These are phyloP conservation scores for Sinocyclocheilus anshuiensis DNA, from an alignment of 2,113 vertebrate species.

Conservation along the genomic window DNA sequence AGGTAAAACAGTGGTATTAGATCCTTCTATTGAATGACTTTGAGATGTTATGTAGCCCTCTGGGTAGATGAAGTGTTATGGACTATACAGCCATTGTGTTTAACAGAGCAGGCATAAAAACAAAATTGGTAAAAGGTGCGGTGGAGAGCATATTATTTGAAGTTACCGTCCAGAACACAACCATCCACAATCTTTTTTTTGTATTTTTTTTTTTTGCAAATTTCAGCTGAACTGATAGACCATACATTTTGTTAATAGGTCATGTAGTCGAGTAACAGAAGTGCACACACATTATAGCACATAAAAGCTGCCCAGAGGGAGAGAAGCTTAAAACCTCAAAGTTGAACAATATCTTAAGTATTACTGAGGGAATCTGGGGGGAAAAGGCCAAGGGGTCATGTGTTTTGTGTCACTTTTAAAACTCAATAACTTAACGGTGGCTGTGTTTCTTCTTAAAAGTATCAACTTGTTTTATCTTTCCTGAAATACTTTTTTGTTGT, in stretches of 20 bases:
- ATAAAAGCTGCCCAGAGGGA: slow-evolving; percentile 50
- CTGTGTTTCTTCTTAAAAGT: slow-evolving; percentile 42
- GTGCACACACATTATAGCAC: slow-evolving; percentile 40
- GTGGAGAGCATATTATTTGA: slow-evolving; percentile 18
- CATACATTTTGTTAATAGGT: slow-evolving; percentile 56
- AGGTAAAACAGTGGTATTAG: slow-evolving; percentile 27
- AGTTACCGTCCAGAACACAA: slow-evolving; percentile 37
- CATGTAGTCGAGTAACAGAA: slow-evolving; percentile 43
- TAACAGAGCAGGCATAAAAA: slow-evolving; percentile 55
- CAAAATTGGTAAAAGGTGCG: slow-evolving; percentile 34
- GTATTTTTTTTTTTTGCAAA: not conserved
- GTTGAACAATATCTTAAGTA: slow-evolving; percentile 53
- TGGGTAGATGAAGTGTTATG: slow-evolving; percentile 47
- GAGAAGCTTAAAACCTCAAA: slow-evolving; percentile 36
- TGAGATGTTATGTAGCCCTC: slow-evolving; percentile 50
- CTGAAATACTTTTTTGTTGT: slow-evolving; percentile 54
- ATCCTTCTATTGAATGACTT: slow-evolving; percentile 36
- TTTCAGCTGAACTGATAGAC: slow-evolving; percentile 36
- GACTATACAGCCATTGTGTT: slow-evolving; percentile 52
- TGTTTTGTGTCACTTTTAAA: slow-evolving; percentile 53
- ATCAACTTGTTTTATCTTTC: slow-evolving; percentile 57
- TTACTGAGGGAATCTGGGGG: slow-evolving; percentile 44
- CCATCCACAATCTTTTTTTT: slow-evolving; percentile 21
- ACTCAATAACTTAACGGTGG: slow-evolving; percentile 54
- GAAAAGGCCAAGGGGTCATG: slow-evolving; percentile 46